Base-by-base conservation (phyloP, 2,797 vertebrate genomes). In the Australoheros facetus region DNA sequence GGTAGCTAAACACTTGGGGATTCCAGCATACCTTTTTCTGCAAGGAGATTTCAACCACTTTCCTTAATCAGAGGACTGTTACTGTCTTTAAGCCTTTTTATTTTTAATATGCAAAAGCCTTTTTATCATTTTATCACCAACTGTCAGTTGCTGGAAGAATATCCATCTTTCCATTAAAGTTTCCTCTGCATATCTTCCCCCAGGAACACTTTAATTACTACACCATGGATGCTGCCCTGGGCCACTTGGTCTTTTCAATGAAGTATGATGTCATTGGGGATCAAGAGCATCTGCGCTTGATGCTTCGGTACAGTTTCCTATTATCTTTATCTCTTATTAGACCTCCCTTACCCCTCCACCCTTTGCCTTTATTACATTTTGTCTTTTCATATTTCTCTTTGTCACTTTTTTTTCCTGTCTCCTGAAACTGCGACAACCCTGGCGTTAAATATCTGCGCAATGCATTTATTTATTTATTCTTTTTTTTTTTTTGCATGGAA, bases 131-230 rank as follows among this genome's bases (percentile, higher is more conserved):
- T 9, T 69, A 21, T 81, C 73, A 74, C n/a, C 28, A 34, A 9
- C 26, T 80, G 54, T 71, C 69, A 60, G 64, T 26, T 70, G 26
- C 73, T 79, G 48, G 19, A 78, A 56, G 55, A 81, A 45, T 19
- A 28, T 69, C 83, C 53, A 55, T 78, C 7, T 45, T 56, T 62
- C 48, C 71, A 71, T 81, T 86, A 78, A 79, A 54, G 9, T 75
- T 69, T 80, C 71, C 54, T 86, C 76, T 88, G 78, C 82, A 39
- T 75, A 34, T 93, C 84, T 91, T 80, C 86, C 89, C 17, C 0
- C 91, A 99, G 98, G 98, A 99, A 88, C 98, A 99, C 91, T 99
- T 99, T 95, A 99, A 98, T 93, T 99, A 99, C 95, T 99, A 99
- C 94, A 97, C 97, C 13, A 91, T 98, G 95, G 98, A 99, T 85